phyloP scores from a whole-genome alignment of 2,113 vertebrate species.

The Psilopsiagon aymara region DNA sequence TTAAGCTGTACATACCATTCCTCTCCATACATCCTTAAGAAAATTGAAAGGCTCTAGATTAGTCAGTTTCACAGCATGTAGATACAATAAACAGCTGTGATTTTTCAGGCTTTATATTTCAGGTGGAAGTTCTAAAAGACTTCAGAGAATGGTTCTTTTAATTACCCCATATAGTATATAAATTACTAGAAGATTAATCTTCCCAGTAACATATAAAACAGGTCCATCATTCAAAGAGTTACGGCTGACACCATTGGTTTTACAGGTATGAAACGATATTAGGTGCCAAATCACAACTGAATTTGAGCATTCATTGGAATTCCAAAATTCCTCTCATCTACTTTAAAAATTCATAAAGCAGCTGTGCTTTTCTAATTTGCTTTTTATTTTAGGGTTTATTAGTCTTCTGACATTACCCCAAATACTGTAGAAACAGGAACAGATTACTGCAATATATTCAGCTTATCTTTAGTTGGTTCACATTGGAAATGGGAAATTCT shows the following conservation, averaged over 20 bases:
- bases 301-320: background rate
- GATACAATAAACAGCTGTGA: background rate
- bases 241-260: background rate
- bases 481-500: background rate
- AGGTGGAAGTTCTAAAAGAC: background rate
- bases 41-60: background rate
- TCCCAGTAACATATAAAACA: background rate
- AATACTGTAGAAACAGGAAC: background rate
- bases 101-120: background rate
- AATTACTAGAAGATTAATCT: background rate
- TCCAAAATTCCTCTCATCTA: background rate
- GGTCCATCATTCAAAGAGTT: background rate
- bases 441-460: background rate
- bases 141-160: background rate
- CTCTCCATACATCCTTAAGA: background rate
- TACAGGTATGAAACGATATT: background rate
- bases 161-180: background rate
- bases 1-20: background rate
- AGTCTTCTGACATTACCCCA: background rate
- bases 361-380: background rate
- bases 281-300: background rate
- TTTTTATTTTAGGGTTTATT: conserved; percentile 4
- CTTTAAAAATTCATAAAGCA: background rate
- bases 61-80: background rate
- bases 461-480: background rate